These are phyloP conservation scores for Diplolepis rosae DNA, from an alignment of 2,888 invertebrate species.

Conservation along the genomic window DNA sequence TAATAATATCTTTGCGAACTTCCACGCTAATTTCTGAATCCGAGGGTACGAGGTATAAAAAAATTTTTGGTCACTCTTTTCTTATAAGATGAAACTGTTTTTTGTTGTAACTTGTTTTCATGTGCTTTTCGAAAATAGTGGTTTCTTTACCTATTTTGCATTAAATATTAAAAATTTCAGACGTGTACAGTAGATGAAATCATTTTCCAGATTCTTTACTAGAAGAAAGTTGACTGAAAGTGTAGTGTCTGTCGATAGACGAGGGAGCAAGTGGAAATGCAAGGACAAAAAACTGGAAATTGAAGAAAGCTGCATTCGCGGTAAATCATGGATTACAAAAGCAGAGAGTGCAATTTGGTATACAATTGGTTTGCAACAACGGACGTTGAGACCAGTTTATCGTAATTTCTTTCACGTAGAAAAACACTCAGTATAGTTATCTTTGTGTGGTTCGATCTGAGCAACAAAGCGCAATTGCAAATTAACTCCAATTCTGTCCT, in stretches of 20 bases:
- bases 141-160: too few relatives aligned
- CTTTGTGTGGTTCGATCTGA: constrained; percentile 10
- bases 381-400: constrained; percentile 16
- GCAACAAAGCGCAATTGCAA: constrained; percentile 51
- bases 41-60: too few relatives aligned
- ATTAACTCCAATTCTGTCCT: constrained; percentile 56
- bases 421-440: constrained; percentile 21
- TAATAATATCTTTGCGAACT: neutral
- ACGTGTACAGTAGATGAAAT: constrained; percentile 8
- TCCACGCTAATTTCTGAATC: too few relatives aligned
- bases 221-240: constrained; percentile 1
- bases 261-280: constrained; percentile 17
- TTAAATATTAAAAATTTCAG: too few relatives aligned
- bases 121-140: too few relatives aligned
- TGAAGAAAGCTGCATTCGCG: constrained; percentile 20
- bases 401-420: constrained; percentile 19
- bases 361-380: constrained; percentile 26
- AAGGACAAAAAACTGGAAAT: constrained; percentile 23
- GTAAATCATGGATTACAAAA: constrained; percentile 28
- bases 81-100: too few relatives aligned
- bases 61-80: too few relatives aligned
- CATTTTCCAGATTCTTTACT: neutral
- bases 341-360: constrained; percentile 22
- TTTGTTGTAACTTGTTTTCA: too few relatives aligned
- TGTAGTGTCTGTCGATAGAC: constrained; percentile 24